A percentile compares a stretch with the other conserved stretches of the same genome.
Evolutionary conservation across 2,797 vertebrate genomes (phyloP).

Genomic region (Anabacerthia variegaticeps): DNA sequence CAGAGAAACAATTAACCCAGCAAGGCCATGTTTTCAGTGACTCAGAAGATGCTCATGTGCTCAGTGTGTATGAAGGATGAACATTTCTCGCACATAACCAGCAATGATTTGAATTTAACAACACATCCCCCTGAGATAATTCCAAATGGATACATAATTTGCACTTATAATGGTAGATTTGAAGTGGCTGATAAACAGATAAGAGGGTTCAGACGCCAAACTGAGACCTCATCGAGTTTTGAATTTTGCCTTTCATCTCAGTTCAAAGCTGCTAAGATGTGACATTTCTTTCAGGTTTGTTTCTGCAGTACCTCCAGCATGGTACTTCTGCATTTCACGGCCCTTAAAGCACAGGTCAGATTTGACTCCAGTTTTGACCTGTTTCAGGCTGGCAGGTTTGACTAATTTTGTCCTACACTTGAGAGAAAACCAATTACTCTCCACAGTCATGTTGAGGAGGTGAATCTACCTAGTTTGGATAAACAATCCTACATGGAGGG

Average conservation of each 20-base stretch:
- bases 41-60: neutral
- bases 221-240: neutral
- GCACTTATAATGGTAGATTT: neutral
- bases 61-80: rapidly evolving
- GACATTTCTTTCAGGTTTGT: neutral
- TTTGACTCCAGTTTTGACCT: neutral
- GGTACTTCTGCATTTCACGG: neutral
- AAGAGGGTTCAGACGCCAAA: neutral
- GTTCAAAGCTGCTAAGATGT: neutral
- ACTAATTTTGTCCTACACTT: conserved; percentile 2
- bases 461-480: neutral
- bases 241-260: neutral
- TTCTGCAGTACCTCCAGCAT: neutral
- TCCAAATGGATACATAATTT: neutral
- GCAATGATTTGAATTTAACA: neutral
- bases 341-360: neutral
- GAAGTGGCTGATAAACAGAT: neutral
- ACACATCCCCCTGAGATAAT: neutral
- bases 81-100: neutral
- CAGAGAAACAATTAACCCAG: neutral
- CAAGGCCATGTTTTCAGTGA: neutral
- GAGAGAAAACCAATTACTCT: conserved; percentile 23
- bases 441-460: neutral
- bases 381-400: neutral
- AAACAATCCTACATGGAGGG: neutral